A percentile compares a stretch with the other conserved stretches of the same genome.
These are phyloP conservation scores for Rhegmatorhina hoffmannsi DNA, from an alignment of 2,113 vertebrate species.

Conservation along the genomic window DNA sequence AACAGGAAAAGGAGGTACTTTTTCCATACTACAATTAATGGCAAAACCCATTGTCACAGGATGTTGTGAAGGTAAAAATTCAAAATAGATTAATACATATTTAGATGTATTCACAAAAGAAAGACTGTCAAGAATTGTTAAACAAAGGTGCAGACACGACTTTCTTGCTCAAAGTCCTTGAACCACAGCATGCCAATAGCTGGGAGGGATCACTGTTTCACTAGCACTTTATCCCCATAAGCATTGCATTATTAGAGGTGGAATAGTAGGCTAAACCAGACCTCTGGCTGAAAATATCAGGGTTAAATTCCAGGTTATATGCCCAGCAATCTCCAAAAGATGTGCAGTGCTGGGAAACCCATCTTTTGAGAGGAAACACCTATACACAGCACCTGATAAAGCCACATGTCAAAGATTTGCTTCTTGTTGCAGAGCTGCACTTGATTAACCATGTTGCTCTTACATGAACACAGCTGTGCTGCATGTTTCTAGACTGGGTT, in stretches of 20 bases:
- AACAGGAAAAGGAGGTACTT: conserved; percentile 28
- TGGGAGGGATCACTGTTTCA: not conserved
- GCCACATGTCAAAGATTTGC: not conserved
- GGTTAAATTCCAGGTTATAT: not conserved
- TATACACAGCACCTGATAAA: not conserved
- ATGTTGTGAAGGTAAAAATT: not conserved
- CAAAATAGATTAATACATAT: not conserved
- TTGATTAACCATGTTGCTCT: not conserved
- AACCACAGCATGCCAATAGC: not conserved
- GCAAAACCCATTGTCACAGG: not conserved
- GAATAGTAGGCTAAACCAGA: not conserved
- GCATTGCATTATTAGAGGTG: not conserved
- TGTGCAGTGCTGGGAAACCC: not conserved
- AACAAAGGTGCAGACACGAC: not conserved
- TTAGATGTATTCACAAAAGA: not conserved
- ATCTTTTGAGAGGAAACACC: not conserved
- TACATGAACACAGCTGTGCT: not conserved
- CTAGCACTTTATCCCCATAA: not conserved
- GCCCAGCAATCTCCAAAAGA: not conserved
- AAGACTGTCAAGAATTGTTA: not conserved
- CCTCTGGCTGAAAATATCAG: rapidly evolving
- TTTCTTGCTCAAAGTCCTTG: not conserved
- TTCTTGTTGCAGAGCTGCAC: not conserved
- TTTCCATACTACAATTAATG: not conserved
- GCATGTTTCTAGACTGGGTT: not conserved